Evolutionary conservation across 2,888 invertebrate genomes (phyloP).

Genomic region (Noctua comes): DNA sequence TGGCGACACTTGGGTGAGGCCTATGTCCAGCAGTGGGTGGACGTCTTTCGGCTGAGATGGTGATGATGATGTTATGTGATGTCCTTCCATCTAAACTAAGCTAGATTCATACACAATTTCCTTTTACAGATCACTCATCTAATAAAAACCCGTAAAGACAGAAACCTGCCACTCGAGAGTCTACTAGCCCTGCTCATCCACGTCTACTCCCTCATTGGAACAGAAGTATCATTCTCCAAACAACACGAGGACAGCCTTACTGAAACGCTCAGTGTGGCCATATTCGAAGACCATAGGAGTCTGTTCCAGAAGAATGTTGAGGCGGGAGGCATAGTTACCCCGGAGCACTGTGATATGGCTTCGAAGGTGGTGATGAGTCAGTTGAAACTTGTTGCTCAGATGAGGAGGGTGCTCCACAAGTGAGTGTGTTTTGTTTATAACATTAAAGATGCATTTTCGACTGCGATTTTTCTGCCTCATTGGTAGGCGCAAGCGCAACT

Average conservation of each 20-base stretch:
- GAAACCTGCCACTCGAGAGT: constrained; percentile 89
- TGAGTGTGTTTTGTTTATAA: constrained; percentile 67
- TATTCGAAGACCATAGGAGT: constrained; percentile 89
- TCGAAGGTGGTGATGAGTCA: constrained; percentile 76
- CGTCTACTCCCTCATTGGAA: constrained; percentile 91
- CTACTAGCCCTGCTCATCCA: constrained; percentile 91
- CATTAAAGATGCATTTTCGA: neutral
- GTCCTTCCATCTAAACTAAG: neutral
- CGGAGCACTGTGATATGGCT: constrained; percentile 78
- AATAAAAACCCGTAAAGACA: constrained; percentile 89
- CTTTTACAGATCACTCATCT: constrained; percentile 89
- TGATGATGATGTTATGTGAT: neutral
- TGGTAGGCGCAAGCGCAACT: neutral
- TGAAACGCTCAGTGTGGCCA: constrained; percentile 88
- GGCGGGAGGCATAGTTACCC: constrained; percentile 70
- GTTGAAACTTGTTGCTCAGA: constrained; percentile 82
- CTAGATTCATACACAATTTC: neutral
- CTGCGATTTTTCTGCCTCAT: neutral
- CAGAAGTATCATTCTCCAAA: constrained; percentile 88
- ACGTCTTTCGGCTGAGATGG: too few species aligned
- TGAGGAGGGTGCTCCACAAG: constrained; percentile 82
- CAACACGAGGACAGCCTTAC: constrained; percentile 88
- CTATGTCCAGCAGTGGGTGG: too few species aligned
- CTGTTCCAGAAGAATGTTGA: constrained; percentile 67
- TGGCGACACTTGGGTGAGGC: too few species aligned